Percentiles rank a stretch among this genome's conserved stretches.
These are phyloP conservation scores for Chinchilla lanigera DNA, from an alignment of 2,113 vertebrate genomes.

Conservation along the genomic window DNA sequence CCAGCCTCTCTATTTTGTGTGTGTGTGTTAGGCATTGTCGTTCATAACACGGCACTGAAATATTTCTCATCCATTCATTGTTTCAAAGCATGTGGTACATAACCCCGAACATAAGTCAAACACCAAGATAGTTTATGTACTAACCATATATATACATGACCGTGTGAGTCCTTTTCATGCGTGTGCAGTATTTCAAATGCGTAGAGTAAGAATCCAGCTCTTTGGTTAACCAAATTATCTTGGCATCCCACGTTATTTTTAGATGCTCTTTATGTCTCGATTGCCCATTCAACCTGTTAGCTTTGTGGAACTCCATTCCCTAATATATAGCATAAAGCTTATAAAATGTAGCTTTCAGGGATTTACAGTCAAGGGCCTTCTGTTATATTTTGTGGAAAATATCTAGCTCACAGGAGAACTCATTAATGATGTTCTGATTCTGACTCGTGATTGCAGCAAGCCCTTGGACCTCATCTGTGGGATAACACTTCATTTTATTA, in stretches of 20 bases:
- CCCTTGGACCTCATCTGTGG: not conserved
- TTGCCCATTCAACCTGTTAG: not conserved
- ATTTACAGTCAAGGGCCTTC: not conserved
- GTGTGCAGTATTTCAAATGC: not conserved
- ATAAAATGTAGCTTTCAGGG: accelerated
- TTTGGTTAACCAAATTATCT: not conserved
- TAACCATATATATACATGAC: not conserved
- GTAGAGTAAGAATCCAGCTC: not conserved
- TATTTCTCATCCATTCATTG: not conserved
- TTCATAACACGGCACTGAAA: not conserved
- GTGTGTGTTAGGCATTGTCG: not conserved
- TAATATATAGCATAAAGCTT: not conserved
- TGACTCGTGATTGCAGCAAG: not conserved
- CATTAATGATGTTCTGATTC: not conserved
- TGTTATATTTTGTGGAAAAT: not conserved
- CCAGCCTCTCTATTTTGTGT: not conserved
- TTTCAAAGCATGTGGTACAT: not conserved
- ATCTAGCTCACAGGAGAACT: not conserved
- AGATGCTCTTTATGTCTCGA: not conserved
- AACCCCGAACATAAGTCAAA: not conserved
- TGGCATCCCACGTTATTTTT: not conserved
- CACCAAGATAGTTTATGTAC: not conserved
- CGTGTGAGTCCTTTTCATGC: too few relatives aligned
- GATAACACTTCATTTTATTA: not conserved
- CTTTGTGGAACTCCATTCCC: not conserved